Percentiles rank a stretch among this genome's conserved stretches.
phyloP scores from a whole-genome alignment of 2,113 vertebrate genomes.

The Amblyornis subalaris region DNA sequence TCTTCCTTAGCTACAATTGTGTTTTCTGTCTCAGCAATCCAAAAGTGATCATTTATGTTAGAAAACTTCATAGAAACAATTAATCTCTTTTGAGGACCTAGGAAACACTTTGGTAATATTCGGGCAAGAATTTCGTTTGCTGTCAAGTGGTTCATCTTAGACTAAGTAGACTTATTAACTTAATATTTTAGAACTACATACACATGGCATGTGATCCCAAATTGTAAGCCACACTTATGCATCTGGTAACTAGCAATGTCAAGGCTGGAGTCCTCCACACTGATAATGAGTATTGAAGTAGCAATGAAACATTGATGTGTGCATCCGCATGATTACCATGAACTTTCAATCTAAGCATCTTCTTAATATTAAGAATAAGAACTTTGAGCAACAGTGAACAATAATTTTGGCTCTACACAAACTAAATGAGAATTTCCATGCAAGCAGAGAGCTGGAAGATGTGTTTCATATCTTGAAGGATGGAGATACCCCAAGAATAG shows the following conservation, averaged over 20 bases:
- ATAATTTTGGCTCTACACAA: neutral
- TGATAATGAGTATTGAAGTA: neutral
- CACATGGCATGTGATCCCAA: neutral
- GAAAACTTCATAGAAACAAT: neutral
- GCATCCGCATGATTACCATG: neutral
- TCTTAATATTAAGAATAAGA: neutral
- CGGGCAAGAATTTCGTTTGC: neutral
- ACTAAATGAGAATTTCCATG: neutral
- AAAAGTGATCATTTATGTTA: neutral
- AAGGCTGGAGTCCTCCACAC: neutral
- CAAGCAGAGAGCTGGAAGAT: neutral
- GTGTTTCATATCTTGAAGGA: neutral
- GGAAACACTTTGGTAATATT: neutral
- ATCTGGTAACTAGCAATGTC: neutral
- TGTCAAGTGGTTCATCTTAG: neutral
- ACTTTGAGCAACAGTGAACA: neutral
- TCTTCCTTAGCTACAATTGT: neutral
- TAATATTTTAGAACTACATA: neutral
- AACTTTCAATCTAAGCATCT: neutral
- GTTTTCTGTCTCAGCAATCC: neutral
- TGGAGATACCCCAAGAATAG: neutral
- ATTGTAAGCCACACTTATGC: fast-evolving
- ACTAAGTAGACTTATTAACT: neutral
- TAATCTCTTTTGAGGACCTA: neutral
- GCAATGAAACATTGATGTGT: neutral